Percentiles rank a stretch among this genome's conserved stretches.
These are phyloP conservation scores for Ips typographus DNA, from an alignment of 1,140 invertebrate genomes.

Conservation along the genomic window DNA sequence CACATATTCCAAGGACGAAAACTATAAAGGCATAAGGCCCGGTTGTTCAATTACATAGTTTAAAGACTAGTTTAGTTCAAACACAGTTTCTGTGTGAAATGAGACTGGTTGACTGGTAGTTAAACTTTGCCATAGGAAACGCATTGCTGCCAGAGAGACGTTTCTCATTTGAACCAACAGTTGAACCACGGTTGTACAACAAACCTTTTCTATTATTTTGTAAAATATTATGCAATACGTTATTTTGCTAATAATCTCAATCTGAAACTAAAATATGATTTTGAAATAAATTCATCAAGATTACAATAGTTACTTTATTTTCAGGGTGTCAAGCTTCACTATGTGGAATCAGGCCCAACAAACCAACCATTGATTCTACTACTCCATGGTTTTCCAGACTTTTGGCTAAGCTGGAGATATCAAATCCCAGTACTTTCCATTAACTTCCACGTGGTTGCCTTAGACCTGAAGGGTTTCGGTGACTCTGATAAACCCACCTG, in stretches of 20 bases:
- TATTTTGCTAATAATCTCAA: not conserved
- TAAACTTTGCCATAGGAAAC: no score
- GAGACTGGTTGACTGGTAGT: no score
- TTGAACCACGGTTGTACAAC: not conserved
- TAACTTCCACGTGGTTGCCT: conserved; percentile 69
- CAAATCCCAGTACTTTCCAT: conserved; percentile 62
- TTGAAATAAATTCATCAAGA: not conserved
- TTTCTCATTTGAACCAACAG: not conserved
- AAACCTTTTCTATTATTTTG: not conserved
- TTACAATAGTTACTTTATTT: conserved; percentile 41
- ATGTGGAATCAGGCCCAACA: conserved; percentile 66
- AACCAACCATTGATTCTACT: conserved; percentile 65
- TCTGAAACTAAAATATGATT: not conserved
- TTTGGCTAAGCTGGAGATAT: conserved; percentile 69
- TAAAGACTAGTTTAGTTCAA: no score
- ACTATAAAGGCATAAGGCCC: no score
- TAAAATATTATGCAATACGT: not conserved
- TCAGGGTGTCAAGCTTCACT: conserved; percentile 74
- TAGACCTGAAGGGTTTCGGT: conserved; percentile 81
- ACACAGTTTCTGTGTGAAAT: no score
- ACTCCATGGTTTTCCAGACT: conserved; percentile 79
- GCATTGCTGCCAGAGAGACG: no score
- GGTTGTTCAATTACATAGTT: no score
- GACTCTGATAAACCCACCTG: conserved; percentile 78
- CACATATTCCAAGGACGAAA: no score